Conservation (phyloP, 2,797 vertebrate species). For the Xyrichtys novacula region DNA sequence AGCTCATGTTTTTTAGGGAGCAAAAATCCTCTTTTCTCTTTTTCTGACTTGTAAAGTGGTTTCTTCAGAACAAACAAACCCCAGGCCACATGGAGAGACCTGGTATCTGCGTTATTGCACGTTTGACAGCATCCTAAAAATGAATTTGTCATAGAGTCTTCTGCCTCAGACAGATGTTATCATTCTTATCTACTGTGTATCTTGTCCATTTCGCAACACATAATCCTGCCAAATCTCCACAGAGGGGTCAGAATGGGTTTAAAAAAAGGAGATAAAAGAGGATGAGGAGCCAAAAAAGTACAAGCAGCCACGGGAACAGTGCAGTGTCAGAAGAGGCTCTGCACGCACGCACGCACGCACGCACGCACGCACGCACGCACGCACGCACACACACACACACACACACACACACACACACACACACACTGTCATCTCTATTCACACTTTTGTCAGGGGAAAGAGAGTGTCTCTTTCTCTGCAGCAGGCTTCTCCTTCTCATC, state of each 20-base stretch:
- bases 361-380: too few relatives aligned
- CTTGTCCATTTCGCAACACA: slow-evolving; percentile 23
- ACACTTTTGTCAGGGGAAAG: slow-evolving; percentile 59
- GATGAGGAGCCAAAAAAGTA: slow-evolving; percentile 23
- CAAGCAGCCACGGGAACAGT: slow-evolving; percentile 27
- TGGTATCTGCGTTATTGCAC: neutral
- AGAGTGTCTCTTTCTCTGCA: slow-evolving; percentile 69
- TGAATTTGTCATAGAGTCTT: slow-evolving; percentile 2
- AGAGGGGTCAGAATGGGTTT: slow-evolving; percentile 25
- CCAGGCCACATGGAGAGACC: neutral
- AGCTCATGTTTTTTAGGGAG: slow-evolving; percentile 1
- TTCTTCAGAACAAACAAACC: slow-evolving; percentile 20
- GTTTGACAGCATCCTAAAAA: neutral
- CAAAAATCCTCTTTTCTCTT: neutral
- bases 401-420: slow-evolving; percentile 41
- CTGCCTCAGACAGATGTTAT: neutral
- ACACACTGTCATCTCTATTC: slow-evolving; percentile 61
- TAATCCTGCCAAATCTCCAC: slow-evolving; percentile 10
- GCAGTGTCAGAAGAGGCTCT: slow-evolving; percentile 31
- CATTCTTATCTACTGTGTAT: slow-evolving; percentile 12
- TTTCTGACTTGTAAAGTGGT: neutral
- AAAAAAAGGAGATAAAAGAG: slow-evolving; percentile 17
- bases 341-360: slow-evolving; percentile 33
- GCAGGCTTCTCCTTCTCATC: slow-evolving; percentile 58
- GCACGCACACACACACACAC: slow-evolving; percentile 36